These are phyloP conservation scores for Graptemys geographica DNA, from an alignment of 2,797 vertebrate species.

Conservation along the genomic window DNA sequence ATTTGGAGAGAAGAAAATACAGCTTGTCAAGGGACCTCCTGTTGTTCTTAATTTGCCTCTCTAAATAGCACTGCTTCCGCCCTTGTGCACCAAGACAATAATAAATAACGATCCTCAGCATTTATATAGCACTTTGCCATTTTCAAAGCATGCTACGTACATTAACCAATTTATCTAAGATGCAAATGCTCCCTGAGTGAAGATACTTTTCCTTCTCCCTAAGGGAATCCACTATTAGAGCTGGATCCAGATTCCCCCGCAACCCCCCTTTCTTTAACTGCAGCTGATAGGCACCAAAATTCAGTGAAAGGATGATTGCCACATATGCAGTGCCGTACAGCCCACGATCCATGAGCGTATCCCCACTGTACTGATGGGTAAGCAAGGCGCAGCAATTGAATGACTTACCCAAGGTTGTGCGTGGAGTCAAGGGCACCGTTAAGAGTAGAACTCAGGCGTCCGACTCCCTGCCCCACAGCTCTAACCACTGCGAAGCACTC, in stretches of 20 bases:
- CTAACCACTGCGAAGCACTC: background rate
- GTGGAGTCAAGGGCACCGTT: background rate
- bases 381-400: background rate
- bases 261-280: background rate
- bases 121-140: conserved; percentile 48
- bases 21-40: conserved; percentile 48
- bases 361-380: background rate
- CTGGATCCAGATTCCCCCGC: conserved; percentile 38
- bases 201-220: conserved; percentile 40
- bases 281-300: background rate
- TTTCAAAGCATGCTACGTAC: conserved; percentile 43
- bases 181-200: conserved; percentile 43
- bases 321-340: background rate
- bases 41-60: conserved; percentile 48
- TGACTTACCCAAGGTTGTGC: background rate
- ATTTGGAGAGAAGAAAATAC: background rate
- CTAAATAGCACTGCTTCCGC: conserved; percentile 60
- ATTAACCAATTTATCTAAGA: conserved; percentile 55
- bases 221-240: conserved; percentile 26
- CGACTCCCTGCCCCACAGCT: background rate
- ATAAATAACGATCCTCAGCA: conserved; percentile 45
- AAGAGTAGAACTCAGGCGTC: background rate
- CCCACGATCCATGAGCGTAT: background rate
- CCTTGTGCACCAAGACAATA: conserved; percentile 57
- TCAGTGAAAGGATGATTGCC: background rate